Base-by-base conservation (phyloP, 2,888 invertebrate genomes). In the Drosophila yooni region DNA sequence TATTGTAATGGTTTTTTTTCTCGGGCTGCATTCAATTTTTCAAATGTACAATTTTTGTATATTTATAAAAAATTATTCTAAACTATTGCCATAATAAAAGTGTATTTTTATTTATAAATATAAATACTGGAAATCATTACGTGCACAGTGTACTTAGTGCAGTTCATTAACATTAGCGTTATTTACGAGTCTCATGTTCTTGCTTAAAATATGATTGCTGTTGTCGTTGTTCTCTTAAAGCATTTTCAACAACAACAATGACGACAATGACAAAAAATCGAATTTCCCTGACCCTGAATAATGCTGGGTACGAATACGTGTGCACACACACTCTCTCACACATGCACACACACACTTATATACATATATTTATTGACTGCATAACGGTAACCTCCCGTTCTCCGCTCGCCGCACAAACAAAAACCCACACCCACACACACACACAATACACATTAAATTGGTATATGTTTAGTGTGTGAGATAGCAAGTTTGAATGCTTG, bases 211-310 rank as follows among this genome's bases (percentile, higher is more conserved):
- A 66, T 69, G 68, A 78, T 78, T 78, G 60, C 64, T 63, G 59
- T 75, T 63, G 59, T 71, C 75, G 68, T 71, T 78, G 65, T 54
- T 60, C 68, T 60, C 29, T 78, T 77, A 62, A 68, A 67, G 67
- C 34, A 60, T 58, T 66, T 62, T 56, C 46, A 66, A 50, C 46
- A 57, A 52, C 56, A 56, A 53, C 36, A 21, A 63, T 50, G n/a
- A 48, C 59, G 51, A 69, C 66, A 66, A n/a, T 31, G 53, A 64
- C 51, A 54, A 81, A 84, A 91, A 91, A 91, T 91, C 89, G 91
- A 91, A 91, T 91, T 91, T 91, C 88, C 91, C 83, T 91, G 91
- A 91, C 91, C 91, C 91, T 91, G 91, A 91, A 91, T 88, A 91
- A 91, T 87, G 75, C 76, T 76, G 79, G 31, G 60, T 79, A 79